A percentile compares a stretch with the other conserved stretches of the same genome.
Conservation (phyloP, 2,888 invertebrate species). For the Netelia fuscicornis region DNA sequence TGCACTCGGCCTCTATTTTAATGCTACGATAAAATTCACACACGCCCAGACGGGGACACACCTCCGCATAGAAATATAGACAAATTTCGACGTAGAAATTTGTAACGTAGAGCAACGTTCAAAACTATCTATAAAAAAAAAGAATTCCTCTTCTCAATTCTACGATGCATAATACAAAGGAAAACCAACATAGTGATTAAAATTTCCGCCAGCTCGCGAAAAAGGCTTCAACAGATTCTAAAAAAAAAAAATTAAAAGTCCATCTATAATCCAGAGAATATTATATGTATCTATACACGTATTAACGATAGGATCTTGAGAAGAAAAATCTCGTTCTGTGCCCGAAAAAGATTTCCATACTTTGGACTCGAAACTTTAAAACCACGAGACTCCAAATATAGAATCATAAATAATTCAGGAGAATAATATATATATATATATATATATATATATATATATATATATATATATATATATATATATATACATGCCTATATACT, state of each 20-base stretch:
- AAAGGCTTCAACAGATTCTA: constrained; percentile 53
- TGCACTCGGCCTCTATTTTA: constrained; percentile 40
- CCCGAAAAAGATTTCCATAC: constrained; percentile 15
- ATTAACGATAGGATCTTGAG: background rate
- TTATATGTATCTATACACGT: constrained; percentile 8
- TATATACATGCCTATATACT: constrained; percentile 8
- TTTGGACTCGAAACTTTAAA: constrained; percentile 23
- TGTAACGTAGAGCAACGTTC: background rate
- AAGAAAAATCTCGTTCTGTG: constrained; percentile 16
- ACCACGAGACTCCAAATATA: constrained; percentile 3
- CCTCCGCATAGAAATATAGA: constrained; percentile 3
- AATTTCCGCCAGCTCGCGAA: constrained; percentile 27
- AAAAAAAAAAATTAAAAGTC: constrained; percentile 26
- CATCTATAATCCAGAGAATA: constrained; percentile 5
- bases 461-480: constrained; percentile 10
- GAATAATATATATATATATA: constrained; percentile 21
- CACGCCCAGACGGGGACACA: background rate
- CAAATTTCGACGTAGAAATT: background rate
- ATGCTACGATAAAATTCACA: constrained; percentile 30
- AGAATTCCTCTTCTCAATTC: constrained; percentile 9
- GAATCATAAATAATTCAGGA: constrained; percentile 37
- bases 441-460: constrained; percentile 24
- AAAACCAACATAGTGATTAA: constrained; percentile 24
- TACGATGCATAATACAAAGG: background rate
- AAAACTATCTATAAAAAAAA: constrained; percentile 8